Base-by-base conservation (phyloP, 2,888 invertebrate species). In the Drosophila acutilabella region DNA sequence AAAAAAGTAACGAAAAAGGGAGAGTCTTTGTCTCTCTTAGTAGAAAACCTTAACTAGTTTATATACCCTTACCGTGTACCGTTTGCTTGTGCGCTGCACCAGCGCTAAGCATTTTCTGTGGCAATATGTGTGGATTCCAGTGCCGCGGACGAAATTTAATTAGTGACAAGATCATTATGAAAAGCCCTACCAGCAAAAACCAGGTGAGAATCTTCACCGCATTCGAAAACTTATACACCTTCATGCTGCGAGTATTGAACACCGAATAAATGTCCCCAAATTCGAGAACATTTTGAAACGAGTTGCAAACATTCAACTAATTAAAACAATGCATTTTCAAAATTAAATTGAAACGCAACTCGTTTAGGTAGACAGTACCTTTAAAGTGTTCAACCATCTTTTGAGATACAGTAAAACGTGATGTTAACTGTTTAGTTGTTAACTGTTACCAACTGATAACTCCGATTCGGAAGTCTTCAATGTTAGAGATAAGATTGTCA, bases 161-260 rank as follows among this genome's bases (percentile, higher is more conserved):
- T 16, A 50, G 1, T 2, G 18, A 5, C 13, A 70, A 1, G 3
- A 73, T 20, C n/a, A 44, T 56, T 0, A 69, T 2, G 2, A 18
- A 14, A 6, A 64, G 10, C 1, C 13, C 20, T 14, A 40, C 30
- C 4, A 59, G 1, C 13, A 74, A 7, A 5, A 60, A 13, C 60
- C 74, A 74, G 7, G 14, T 47, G 8, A 74, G 13, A 13, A 59
- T 10, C 54, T 66, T 70, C 4, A 40, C 2, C 45, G 42, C 60
- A 20, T 41, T 2, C 44, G 20, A 45, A 8, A 56, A n/a, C 30
- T 44, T 52, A 48, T 8, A 52, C 16, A 71, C 26, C 52, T 57
- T 50, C 70, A 73, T 74, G 18, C 33, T 36, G n/a, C 30, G n/a
- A 30, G 30, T n/a, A 10, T 11, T n/a, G 5, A 38, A 45, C 26